Evolutionary conservation across 2,888 invertebrate genomes (phyloP), one percentile per base, ranked within the genome.

Genomic region (Ectropis crepuscularia): DNA sequence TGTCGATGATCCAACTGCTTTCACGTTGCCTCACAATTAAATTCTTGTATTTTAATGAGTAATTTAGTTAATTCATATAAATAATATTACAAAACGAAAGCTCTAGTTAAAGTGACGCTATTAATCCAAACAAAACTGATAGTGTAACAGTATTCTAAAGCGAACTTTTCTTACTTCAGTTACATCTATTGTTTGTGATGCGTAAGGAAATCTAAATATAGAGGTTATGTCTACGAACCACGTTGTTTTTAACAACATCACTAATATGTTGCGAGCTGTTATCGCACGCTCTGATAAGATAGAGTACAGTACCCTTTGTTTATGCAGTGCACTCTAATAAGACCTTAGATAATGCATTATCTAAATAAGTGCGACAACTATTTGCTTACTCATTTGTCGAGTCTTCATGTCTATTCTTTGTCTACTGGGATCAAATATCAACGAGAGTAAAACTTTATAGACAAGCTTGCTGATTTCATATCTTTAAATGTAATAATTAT

Each of bases 201-300:
- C 70, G 67, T 72, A 80, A 75, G 70, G 69, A 68, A 74, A 76
- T 70, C 67, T 74, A 74, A 43, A 71, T 67, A 66, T 57, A 57
- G 63, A 72, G 73, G 70, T 74, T 75, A 72, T 62, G 71, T 70
- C 53, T 67, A 55, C 57, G 63, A 81, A 74, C 55, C 74, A 77
- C 74, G 77, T 77, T 77, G 74, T 79, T 80, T 78, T 82, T 80
- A 76, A 79, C 76, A 80, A 82, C 74, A 85, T 80, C 79, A 81
- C 79, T 83, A 85, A 80, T 82, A 83, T 82, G 83, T 83, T 81
- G 79, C 80, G 73, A 78, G 78, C 70, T 73, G 76, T 89, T 89
- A 90, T 89, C 89, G 83, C 80, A 61, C 78, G 76, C 67, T 72
- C 65, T 78, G 90, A 91, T 90, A 89, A 90, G 90, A 90, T 90